phyloP scores from a whole-genome alignment of 2,113 vertebrate genomes.

The Phoenicopterus ruber region DNA sequence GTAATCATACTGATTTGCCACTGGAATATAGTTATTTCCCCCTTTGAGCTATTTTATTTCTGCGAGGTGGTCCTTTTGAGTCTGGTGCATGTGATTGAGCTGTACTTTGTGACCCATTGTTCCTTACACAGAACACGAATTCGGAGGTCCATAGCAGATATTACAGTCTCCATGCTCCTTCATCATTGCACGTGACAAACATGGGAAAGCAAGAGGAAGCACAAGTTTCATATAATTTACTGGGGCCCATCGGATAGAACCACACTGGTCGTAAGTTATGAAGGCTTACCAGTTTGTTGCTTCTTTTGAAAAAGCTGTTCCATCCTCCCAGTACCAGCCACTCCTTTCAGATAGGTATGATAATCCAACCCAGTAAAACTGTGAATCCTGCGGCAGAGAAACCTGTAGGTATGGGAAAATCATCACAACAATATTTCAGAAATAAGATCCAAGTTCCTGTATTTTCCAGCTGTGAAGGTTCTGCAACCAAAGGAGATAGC shows the following conservation, averaged over 20 bases:
- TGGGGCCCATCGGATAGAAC: not conserved
- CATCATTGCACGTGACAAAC: not conserved
- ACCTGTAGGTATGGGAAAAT: not conserved
- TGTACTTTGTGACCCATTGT: not conserved
- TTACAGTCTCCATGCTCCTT: not conserved
- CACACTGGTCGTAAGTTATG: not conserved
- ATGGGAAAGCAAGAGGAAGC: not conserved
- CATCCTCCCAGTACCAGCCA: conserved; percentile 18
- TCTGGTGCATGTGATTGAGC: not conserved
- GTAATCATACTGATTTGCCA: not conserved
- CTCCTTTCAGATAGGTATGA: not conserved
- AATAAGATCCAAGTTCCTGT: not conserved
- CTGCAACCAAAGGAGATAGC: not conserved
- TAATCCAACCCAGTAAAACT: conserved; percentile 25
- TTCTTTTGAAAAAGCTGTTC: not conserved
- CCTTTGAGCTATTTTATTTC: not conserved
- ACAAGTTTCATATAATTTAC: not conserved
- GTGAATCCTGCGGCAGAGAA: not conserved
- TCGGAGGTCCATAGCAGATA: not conserved
- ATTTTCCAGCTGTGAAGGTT: not conserved
- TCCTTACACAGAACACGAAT: not conserved
- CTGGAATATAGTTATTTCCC: not conserved
- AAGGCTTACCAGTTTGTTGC: not conserved
- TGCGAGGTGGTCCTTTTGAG: not conserved
- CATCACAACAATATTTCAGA: not conserved